Evolutionary conservation across 1,140 invertebrate genomes (phyloP).

Genomic region (Tetramorium simillimum): DNA sequence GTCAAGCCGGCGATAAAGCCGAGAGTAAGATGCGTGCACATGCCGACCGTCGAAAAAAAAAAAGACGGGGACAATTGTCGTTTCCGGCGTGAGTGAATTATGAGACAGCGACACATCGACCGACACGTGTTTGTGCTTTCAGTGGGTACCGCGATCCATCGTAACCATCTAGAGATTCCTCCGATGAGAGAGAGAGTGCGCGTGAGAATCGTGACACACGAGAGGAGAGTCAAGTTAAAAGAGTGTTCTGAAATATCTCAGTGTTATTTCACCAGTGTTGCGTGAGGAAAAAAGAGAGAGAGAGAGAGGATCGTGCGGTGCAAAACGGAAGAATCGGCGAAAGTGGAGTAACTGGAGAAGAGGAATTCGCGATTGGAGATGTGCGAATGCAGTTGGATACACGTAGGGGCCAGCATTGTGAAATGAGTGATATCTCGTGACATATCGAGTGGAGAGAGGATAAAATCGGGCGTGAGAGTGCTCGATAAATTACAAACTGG

Average conservation of each 20-base stretch:
- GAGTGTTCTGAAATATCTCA: conserved; percentile 9
- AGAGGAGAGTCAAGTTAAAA: conserved; percentile 21
- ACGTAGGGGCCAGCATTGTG: background rate
- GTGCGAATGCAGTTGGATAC: conserved; percentile 12
- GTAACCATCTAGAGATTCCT: conserved; percentile 13
- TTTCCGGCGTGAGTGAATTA: conserved; percentile 8
- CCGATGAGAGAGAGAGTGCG: background rate
- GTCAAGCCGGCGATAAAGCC: conserved; percentile 12
- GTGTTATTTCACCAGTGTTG: conserved; percentile 18
- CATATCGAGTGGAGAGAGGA: conserved; percentile 37
- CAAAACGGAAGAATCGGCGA: background rate
- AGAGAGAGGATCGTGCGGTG: background rate
- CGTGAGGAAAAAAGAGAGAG: background rate
- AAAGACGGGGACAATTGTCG: background rate
- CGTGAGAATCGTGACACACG: conserved; percentile 10
- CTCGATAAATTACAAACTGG: conserved; percentile 42
- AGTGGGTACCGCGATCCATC: conserved; percentile 22
- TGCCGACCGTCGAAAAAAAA: conserved; percentile 1
- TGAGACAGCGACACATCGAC: background rate
- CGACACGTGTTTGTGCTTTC: conserved; percentile 51
- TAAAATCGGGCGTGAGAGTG: conserved; percentile 25
- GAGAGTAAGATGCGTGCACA: conserved; percentile 31
- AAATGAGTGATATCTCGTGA: conserved; percentile 44
- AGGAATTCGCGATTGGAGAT: background rate
- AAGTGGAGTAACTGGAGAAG: background rate